Percentiles rank a stretch among this genome's conserved stretches.
These are phyloP conservation scores for Musca domestica DNA, from an alignment of 1,140 invertebrate genomes.

Conservation along the genomic window DNA sequence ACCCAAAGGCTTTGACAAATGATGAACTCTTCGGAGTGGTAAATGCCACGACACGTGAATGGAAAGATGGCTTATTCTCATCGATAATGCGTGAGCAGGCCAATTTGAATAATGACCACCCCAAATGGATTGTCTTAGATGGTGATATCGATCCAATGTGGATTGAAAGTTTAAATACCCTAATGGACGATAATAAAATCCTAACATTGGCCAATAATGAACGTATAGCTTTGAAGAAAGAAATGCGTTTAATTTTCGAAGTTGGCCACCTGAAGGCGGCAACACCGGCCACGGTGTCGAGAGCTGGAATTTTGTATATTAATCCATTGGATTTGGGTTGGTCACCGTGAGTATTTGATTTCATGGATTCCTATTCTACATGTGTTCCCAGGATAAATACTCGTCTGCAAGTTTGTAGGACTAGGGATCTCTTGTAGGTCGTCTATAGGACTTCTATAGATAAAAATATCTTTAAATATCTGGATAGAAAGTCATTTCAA, in stretches of 20 bases:
- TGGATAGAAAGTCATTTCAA: too few species aligned
- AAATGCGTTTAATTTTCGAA: constrained; percentile 92
- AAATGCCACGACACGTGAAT: constrained; percentile 91
- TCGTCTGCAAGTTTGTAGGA: too few species aligned
- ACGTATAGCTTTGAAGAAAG: constrained; percentile 84
- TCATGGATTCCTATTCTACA: too few species aligned
- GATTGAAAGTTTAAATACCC: constrained; percentile 90
- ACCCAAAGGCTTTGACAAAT: constrained; percentile 94
- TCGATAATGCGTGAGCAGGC: constrained; percentile 90
- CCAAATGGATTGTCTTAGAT: constrained; percentile 95
- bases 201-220: constrained; percentile 92
- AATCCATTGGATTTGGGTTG: constrained; percentile 95
- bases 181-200: constrained; percentile 86
- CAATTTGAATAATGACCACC: constrained; percentile 69
- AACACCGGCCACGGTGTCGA: constrained; percentile 92
- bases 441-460: too few species aligned
- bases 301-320: constrained; percentile 88
- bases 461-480: too few species aligned
- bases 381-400: too few species aligned
- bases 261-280: constrained; percentile 90
- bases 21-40: constrained; percentile 95
- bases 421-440: too few species aligned
- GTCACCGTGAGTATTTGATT: constrained; percentile 75
- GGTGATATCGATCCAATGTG: constrained; percentile 98
- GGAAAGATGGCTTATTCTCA: constrained; percentile 95